A percentile compares a stretch with the other conserved stretches of the same genome.
phyloP scores from a whole-genome alignment of 1,140 invertebrate species.

The Musca vetustissima region DNA sequence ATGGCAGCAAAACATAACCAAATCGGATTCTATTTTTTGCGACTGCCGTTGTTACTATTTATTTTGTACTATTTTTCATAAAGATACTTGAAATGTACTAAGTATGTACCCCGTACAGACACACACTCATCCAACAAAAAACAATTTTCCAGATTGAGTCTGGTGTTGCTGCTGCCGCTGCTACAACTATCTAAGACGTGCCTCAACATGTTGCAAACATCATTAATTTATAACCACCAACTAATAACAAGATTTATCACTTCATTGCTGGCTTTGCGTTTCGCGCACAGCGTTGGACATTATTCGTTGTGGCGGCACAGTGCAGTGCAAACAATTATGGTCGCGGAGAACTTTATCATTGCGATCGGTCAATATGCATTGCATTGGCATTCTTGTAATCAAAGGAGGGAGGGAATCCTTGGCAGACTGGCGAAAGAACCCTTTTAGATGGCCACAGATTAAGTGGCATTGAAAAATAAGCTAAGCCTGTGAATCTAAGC shows the following conservation, averaged over 20 bases:
- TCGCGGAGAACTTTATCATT: too few relatives aligned
- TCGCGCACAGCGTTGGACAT: neutral
- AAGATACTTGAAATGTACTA: neutral
- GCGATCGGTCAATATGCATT: too few relatives aligned
- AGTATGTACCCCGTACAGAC: too few relatives aligned
- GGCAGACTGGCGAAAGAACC: too few relatives aligned
- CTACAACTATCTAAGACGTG: slow-evolving; percentile 11
- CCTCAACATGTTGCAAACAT: slow-evolving; percentile 18
- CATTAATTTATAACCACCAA: slow-evolving; percentile 24
- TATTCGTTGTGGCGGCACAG: too few relatives aligned
- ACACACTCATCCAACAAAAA: too few relatives aligned
- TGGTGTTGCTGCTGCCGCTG: neutral
- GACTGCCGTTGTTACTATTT: slow-evolving; percentile 8
- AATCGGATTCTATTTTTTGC: neutral
- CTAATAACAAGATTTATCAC: slow-evolving; percentile 24
- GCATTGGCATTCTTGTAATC: too few relatives aligned
- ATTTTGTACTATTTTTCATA: slow-evolving; percentile 23
- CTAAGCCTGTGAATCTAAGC: too few relatives aligned
- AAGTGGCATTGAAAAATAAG: too few relatives aligned
- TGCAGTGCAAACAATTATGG: too few relatives aligned
- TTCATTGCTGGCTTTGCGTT: neutral
- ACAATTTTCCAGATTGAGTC: neutral
- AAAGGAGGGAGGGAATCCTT: too few relatives aligned
- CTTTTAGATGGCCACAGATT: too few relatives aligned
- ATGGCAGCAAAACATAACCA: neutral